These are phyloP conservation scores for Uloborus diversus DNA, from an alignment of 1,140 invertebrate genomes.

Conservation along the genomic window DNA sequence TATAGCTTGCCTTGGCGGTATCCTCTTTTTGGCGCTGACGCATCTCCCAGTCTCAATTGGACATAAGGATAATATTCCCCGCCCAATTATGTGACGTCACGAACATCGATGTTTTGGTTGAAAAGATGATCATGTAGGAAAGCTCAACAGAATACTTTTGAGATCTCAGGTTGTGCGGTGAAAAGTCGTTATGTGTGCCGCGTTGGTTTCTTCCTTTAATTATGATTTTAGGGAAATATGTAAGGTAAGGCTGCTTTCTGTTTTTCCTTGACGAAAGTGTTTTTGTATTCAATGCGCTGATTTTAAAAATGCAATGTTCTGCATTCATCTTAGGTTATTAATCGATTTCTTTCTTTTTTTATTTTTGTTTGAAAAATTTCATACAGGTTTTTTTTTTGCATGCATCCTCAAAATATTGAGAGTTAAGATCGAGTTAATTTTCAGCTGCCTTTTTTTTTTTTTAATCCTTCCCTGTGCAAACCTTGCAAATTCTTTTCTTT, in stretches of 20 bases:
- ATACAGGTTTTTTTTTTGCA: too few relatives aligned
- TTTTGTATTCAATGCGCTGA: background rate
- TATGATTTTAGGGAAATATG: conserved; percentile 28
- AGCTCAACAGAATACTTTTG: background rate
- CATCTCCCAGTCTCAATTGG: conserved; percentile 26
- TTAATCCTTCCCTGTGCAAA: too few relatives aligned
- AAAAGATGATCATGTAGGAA: conserved; percentile 28
- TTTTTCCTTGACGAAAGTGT: background rate
- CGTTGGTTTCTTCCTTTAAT: conserved; percentile 27
- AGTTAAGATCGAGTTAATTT: too few relatives aligned
- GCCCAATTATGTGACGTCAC: conserved; percentile 10
- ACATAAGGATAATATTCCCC: background rate
- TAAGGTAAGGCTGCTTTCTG: conserved; percentile 14
- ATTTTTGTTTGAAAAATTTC: too few relatives aligned
- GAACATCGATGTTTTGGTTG: conserved; percentile 38
- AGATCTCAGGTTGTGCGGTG: background rate
- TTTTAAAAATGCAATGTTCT: background rate
- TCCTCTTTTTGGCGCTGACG: background rate
- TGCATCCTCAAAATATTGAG: too few relatives aligned
- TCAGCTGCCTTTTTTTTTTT: too few relatives aligned
- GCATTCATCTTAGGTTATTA: background rate
- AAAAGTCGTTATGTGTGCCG: conserved; percentile 32
- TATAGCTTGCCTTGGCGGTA: background rate
- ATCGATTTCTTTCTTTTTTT: too few relatives aligned
- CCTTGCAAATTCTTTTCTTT: too few relatives aligned